Evolutionary conservation across 2,113 vertebrate species (phyloP).

Genomic region (Brachionichthys hirsutus): DNA sequence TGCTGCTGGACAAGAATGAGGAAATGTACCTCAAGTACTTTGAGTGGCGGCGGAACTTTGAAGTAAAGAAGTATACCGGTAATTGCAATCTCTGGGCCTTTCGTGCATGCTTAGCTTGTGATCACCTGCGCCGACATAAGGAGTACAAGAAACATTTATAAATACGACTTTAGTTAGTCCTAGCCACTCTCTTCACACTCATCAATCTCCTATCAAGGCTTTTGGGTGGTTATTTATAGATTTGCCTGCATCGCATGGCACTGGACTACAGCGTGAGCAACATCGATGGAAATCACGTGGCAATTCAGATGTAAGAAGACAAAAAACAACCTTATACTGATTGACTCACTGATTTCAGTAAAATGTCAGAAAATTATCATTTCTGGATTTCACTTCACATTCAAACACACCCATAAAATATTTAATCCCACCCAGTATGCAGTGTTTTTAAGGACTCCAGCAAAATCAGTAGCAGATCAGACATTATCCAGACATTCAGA

Average conservation of each 20-base stretch:
- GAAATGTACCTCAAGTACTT: conserved; percentile 93
- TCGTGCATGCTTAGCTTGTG: conserved; percentile 92
- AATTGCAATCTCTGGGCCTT: conserved; percentile 94
- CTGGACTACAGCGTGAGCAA: conserved; percentile 38
- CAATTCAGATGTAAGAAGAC: conserved; percentile 13
- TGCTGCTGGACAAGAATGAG: conserved; percentile 92
- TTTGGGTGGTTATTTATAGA: conserved; percentile 73
- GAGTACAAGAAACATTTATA: conserved; percentile 84
- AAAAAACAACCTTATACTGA: conserved; percentile 27
- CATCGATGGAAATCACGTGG: conserved; percentile 37
- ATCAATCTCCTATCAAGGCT: conserved; percentile 73
- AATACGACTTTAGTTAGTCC: background rate
- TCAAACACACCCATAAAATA: conserved; percentile 31
- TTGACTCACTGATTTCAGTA: conserved; percentile 56
- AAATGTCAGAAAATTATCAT: conserved; percentile 53
- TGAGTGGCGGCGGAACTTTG: conserved; percentile 93
- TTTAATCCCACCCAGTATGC: conserved; percentile 17
- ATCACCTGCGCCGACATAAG: conserved; percentile 90
- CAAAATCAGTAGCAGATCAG: conserved; percentile 15
- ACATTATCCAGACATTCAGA: conserved; percentile 40
- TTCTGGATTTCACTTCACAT: conserved; percentile 37
- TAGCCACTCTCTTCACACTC: conserved; percentile 33
- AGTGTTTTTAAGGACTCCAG: conserved; percentile 28
- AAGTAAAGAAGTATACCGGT: conserved; percentile 89
- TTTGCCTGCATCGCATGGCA: conserved; percentile 42